Conservation (phyloP, 2,797 vertebrate genomes). For the Chloroceryle amazona region DNA sequence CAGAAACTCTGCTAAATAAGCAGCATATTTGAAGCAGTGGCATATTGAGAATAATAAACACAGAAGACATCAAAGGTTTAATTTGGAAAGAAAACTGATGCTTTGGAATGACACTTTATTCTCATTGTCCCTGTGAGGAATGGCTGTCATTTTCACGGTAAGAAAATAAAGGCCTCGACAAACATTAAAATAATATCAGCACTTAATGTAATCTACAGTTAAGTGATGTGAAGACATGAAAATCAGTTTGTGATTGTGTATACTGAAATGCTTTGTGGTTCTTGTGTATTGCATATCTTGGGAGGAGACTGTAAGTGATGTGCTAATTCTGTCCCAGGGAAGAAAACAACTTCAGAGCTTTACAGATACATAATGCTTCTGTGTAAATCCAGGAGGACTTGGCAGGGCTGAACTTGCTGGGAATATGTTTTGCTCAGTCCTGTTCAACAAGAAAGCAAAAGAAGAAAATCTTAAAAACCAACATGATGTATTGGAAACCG, state of each 20-base stretch:
- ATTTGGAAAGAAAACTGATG: conserved; percentile 29
- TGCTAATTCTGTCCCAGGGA: conserved; percentile 11
- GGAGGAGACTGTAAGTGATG: background rate
- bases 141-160: conserved; percentile 45
- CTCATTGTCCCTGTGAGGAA: conserved; percentile 24
- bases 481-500: background rate
- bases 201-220: conserved; percentile 19
- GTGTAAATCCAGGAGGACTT: conserved; percentile 19
- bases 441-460: background rate
- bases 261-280: conserved; percentile 50
- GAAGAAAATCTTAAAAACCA: background rate
- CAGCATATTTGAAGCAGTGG: background rate
- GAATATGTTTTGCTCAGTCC: conserved; percentile 17
- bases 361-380: background rate
- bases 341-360: conserved; percentile 5
- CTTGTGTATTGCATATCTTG: background rate
- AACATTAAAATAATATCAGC: conserved; percentile 52
- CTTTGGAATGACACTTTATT: conserved; percentile 11
- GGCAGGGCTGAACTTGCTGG: conserved; percentile 38
- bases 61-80: background rate
- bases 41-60: background rate
- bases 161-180: background rate
- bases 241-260: conserved; percentile 7
- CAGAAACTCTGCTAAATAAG: background rate
- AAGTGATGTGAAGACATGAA: conserved; percentile 53